Conservation (phyloP, 2,113 vertebrate species). For the Eulacestoma nigropectus region DNA sequence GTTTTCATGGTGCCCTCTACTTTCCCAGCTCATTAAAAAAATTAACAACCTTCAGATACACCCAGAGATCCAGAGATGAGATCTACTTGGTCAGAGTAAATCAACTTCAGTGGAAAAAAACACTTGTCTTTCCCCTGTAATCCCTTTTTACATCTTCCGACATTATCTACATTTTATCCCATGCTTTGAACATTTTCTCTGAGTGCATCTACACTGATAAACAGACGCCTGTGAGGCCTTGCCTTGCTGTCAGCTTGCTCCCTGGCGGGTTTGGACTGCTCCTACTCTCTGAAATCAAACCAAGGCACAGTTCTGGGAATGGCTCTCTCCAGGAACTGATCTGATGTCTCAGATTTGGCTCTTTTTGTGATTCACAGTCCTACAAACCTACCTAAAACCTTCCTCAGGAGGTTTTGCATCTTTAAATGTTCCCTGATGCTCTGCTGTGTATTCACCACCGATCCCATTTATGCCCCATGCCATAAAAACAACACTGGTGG, state of each 20-base stretch:
- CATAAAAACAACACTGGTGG: neutral
- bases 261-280: neutral
- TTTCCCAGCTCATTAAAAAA: conserved; percentile 51
- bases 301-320: neutral
- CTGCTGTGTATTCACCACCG: fast-evolving
- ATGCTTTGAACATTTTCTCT: neutral
- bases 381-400: neutral
- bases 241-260: neutral
- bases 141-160: neutral
- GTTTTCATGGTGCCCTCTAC: conserved; percentile 33
- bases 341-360: neutral
- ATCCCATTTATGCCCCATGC: neutral
- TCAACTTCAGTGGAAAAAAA: neutral
- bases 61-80: conserved; percentile 10
- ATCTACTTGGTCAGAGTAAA: neutral
- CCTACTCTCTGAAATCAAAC: neutral
- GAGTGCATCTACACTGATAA: neutral
- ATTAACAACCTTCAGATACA: conserved; percentile 22
- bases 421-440: neutral
- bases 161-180: neutral
- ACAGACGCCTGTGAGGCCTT: neutral
- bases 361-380: neutral
- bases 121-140: neutral
- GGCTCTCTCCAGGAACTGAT: neutral
- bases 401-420: neutral